A percentile compares a stretch with the other conserved stretches of the same genome.
These are phyloP conservation scores for Calameuta idolon DNA, from an alignment of 2,888 invertebrate species.

Conservation along the genomic window DNA sequence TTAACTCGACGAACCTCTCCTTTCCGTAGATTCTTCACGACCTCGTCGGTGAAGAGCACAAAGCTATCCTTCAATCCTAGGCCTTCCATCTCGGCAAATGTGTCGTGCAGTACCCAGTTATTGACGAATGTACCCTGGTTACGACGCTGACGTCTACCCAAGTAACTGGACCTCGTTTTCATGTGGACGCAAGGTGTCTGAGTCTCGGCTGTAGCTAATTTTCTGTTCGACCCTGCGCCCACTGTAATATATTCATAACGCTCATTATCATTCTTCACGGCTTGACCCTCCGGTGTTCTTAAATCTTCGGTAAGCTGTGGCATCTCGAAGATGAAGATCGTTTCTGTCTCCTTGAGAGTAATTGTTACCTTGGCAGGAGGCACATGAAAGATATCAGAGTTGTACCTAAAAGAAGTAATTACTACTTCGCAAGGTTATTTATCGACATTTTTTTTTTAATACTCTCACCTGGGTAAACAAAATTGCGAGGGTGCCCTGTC, in stretches of 20 bases:
- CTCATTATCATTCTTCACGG: constrained; percentile 74
- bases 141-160: constrained; percentile 69
- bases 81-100: constrained; percentile 67
- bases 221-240: constrained; percentile 77
- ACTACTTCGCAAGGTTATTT: too few relatives aligned
- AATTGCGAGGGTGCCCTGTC: constrained; percentile 51
- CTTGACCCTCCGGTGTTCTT: constrained; percentile 71
- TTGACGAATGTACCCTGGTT: constrained; percentile 77
- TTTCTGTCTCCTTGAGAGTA: constrained; percentile 76
- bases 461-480: constrained; percentile 48
- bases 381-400: constrained; percentile 25
- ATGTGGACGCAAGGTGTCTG: constrained; percentile 75
- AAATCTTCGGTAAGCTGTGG: constrained; percentile 74
- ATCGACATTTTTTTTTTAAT: background rate
- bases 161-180: constrained; percentile 76
- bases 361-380: constrained; percentile 73
- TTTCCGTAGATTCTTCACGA: background rate
- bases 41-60: background rate
- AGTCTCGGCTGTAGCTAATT: constrained; percentile 76
- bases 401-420: constrained; percentile 23
- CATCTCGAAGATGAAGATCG: constrained; percentile 74
- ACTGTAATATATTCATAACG: constrained; percentile 76
- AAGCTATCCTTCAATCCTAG: background rate
- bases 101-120: constrained; percentile 84
- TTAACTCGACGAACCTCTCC: background rate